Evolutionary conservation across 1,140 invertebrate genomes (phyloP).

Genomic region (Formica exsecta): DNA sequence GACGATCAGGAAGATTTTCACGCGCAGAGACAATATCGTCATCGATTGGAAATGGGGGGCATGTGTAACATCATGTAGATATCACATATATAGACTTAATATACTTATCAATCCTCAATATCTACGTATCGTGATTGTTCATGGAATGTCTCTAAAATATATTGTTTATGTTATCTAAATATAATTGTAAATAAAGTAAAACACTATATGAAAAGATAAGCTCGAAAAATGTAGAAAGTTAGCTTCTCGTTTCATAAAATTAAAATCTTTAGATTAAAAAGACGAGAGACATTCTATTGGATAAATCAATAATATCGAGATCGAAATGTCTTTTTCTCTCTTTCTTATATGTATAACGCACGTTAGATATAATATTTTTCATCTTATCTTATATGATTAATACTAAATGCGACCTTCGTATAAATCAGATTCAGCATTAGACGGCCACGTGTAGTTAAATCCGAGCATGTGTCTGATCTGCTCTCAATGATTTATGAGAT

Average conservation of each 20-base stretch:
- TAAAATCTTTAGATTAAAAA: not conserved
- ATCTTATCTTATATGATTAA: not conserved
- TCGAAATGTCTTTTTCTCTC: conserved; percentile 7
- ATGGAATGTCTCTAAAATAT: not conserved
- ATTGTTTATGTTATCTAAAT: no score
- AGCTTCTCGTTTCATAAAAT: no score
- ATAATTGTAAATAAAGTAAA: no score
- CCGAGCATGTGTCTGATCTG: not conserved
- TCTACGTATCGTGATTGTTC: not conserved
- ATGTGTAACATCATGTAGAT: conserved; percentile 9
- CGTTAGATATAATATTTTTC: not conserved
- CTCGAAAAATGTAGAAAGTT: no score
- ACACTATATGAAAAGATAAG: not conserved
- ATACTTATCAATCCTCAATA: not conserved
- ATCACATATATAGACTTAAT: not conserved
- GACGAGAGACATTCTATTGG: not conserved
- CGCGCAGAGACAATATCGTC: conserved; percentile 3
- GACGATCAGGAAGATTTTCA: not conserved
- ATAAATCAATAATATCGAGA: not conserved
- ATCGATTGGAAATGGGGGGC: not conserved
- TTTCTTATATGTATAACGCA: not conserved
- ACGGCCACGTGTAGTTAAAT: conserved; percentile 8
- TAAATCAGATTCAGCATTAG: conserved; percentile 9
- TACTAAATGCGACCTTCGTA: conserved; percentile 32
- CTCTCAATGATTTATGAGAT: conserved; percentile 18